Evolutionary conservation across 2,888 invertebrate genomes (phyloP).

Genomic region (Polymixis lichenea): DNA sequence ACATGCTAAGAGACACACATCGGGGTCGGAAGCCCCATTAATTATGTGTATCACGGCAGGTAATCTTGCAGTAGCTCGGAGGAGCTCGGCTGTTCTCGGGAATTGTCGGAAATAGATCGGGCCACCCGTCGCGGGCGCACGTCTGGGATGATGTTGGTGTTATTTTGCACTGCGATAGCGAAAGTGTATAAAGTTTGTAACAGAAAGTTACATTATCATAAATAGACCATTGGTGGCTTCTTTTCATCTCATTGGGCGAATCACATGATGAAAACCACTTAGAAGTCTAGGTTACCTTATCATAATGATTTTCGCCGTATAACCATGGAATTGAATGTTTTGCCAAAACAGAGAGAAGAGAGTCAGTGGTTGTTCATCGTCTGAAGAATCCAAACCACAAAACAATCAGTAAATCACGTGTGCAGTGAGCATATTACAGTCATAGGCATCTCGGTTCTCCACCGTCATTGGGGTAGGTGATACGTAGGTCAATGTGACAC

Average conservation of each 20-base stretch:
- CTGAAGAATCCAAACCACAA: too few relatives aligned
- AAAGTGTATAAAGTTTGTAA: slow-evolving; percentile 13
- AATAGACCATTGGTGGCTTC: not conserved
- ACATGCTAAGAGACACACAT: slow-evolving; percentile 59
- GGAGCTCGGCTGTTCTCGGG: slow-evolving; percentile 62
- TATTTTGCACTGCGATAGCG: slow-evolving; percentile 37
- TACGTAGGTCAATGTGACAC: too few relatives aligned
- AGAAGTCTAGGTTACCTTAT: not conserved
- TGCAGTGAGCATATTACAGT: too few relatives aligned
- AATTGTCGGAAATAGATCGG: slow-evolving; percentile 69
- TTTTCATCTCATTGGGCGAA: not conserved
- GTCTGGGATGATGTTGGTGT: slow-evolving; percentile 30
- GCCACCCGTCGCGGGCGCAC: slow-evolving; percentile 63
- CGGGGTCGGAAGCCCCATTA: slow-evolving; percentile 59
- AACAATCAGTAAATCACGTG: too few relatives aligned
- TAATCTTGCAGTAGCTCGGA: slow-evolving; percentile 63
- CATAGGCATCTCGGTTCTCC: too few relatives aligned
- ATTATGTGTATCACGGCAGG: slow-evolving; percentile 64
- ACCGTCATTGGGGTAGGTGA: too few relatives aligned
- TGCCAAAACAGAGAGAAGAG: not conserved
- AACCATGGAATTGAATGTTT: too few relatives aligned
- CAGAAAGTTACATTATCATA: not conserved
- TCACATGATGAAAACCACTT: not conserved
- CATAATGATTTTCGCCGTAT: too few relatives aligned
- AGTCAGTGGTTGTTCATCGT: too few relatives aligned